Base-by-base conservation (phyloP, 2,888 invertebrate species). In the Andrena minutula region DNA sequence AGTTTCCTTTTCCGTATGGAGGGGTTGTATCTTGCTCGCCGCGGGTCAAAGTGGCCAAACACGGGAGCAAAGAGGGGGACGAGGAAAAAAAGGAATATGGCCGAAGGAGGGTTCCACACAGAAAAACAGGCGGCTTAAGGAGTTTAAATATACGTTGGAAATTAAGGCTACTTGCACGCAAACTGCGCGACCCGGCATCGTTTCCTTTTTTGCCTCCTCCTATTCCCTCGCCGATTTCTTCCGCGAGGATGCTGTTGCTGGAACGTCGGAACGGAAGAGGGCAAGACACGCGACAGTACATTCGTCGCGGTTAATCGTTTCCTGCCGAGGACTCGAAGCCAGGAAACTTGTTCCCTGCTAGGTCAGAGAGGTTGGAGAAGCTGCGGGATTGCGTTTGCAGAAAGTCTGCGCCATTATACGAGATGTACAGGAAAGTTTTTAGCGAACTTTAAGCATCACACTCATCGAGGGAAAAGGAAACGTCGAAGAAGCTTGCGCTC, bases 71-170 rank as follows among this genome's bases (percentile, higher is more conserved):
- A 68, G 70, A 51, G 72, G 47, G 30, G 32, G 16, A 56, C 65
- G 74, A 10, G 56, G 26, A 26, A 56, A n/a, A n/a, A 77, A 81
- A 58, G 61, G 60, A 71, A 63, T 70, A 82, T 70, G 53, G 56
- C 16, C 47, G 58, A 28, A 4, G 65, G 23, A 58, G 53, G 32
- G 60, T n/a, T 28, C 47, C 65, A 79, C 77, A 65, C 12, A 32
- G 82, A 86, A 82, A 86, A 90, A 86, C 85, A 80, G 86, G 56
- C 84, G 82, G 87, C 85, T 91, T 89, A 90, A 90, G 82, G 87
- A 90, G 87, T 89, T 90, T 90, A 90, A 91, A 90, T 90, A 91
- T 90, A 90, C 88, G 86, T 86, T 89, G 87, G 83, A 87, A 91
- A 91, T 91, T 90, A 89, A 90, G 86, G 86, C 84, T 85, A 82